Base-by-base conservation (phyloP, 2,113 vertebrate genomes). In the Neotoma lepida region DNA sequence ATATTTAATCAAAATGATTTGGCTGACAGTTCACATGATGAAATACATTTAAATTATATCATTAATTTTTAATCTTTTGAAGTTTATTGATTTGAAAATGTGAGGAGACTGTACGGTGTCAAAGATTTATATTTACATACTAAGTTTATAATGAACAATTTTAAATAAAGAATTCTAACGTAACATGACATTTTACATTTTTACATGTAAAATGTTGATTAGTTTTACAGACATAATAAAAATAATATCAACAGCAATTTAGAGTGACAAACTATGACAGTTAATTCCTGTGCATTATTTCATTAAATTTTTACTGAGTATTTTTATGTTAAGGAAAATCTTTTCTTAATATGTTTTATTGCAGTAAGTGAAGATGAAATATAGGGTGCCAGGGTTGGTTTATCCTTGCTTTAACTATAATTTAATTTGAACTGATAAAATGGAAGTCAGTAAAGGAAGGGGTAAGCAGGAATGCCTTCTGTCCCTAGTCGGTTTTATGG, bases 111-210 rank as follows among this genome's bases (percentile, higher is more conserved):
- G 3, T 54, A 81, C 81, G 24, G 26, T 73, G 35, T 71, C 41
- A 94, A 46, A 78, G 41, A 35, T 86, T 94, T 94, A 49, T 39
- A 93, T 87, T 80, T 87, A 63, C 68, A 73, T 73, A n/a, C 49
- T n/a, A 56, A 44, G 63, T 39, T 61, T 87, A 81, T 56, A 80
- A 41, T 91, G 93, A 54, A 71, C 20, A 73, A 44, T 73, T 94
- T 80, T 80, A 85, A 64, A 81, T 86, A 71, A 63, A 61, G 22
- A 49, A 63, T 73, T 90, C 74, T 90, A 71, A 9, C 5, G 81
- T 24, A 58, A 54, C 71, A 70, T 49, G 49, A 61, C 44, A 71
- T 80, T 86, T 91, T 70, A 58, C 61, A 39, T 78, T 91, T 94
- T 91, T 56, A 49, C 56, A 15, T 70, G 30, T 74, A 22, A 33